Percentiles rank a stretch among this genome's conserved stretches.
These are phyloP conservation scores for Egretta garzetta DNA, from an alignment of 2,113 vertebrate genomes.

Conservation along the genomic window DNA sequence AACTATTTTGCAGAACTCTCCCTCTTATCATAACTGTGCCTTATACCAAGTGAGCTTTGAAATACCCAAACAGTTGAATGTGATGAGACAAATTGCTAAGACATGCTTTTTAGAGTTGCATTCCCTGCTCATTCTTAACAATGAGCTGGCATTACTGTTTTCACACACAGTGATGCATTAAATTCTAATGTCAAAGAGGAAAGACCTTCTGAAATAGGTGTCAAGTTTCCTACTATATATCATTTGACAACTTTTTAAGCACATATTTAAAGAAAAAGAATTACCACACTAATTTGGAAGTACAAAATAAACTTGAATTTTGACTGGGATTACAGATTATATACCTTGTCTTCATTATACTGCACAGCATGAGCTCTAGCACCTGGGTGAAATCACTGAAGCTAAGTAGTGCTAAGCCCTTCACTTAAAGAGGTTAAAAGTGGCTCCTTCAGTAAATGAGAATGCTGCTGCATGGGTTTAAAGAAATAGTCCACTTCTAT, in stretches of 20 bases:
- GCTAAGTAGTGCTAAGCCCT: not conserved
- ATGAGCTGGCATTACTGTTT: not conserved
- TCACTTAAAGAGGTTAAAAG: conserved; percentile 33
- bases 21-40: not conserved
- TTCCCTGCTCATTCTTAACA: not conserved
- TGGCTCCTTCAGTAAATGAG: not conserved
- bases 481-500: not conserved
- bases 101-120: not conserved
- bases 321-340: not conserved
- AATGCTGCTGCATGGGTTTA: not conserved
- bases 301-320: not conserved
- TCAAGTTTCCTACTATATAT: not conserved
- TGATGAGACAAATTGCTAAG: not conserved
- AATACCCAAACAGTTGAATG: not conserved
- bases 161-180: not conserved
- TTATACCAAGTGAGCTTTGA: not conserved
- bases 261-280: not conserved
- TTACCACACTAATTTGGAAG: not conserved
- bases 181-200: not conserved
- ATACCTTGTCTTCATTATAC: not conserved
- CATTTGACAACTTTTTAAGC: not conserved
- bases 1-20: not conserved
- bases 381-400: conserved; percentile 36
- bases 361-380: not conserved
- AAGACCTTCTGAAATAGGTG: not conserved